Evolutionary conservation across 1,140 invertebrate genomes (phyloP).

Genomic region (Pseudomyrmex flavicornis): DNA sequence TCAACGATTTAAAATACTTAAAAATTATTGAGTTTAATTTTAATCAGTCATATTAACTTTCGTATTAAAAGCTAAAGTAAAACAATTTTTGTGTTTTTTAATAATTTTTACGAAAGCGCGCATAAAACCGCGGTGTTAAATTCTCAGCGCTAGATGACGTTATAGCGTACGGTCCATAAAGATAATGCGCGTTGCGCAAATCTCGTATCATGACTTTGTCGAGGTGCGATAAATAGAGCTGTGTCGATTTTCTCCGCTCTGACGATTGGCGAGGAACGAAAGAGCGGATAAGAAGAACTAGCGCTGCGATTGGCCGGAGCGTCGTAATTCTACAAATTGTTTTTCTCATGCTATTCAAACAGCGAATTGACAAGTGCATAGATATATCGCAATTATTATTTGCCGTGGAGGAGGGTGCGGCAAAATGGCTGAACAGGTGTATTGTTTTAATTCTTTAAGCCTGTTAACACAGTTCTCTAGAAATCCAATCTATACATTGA

Average conservation of each 20-base stretch:
- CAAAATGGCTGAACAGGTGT: constrained; percentile 38
- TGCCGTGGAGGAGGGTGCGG: constrained; percentile 11
- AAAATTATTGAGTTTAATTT: too few species aligned
- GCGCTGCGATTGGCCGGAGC: background rate
- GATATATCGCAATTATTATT: constrained; percentile 12
- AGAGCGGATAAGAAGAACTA: background rate
- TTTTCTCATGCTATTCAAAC: constrained; percentile 17
- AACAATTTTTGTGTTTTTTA: background rate
- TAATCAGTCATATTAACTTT: too few species aligned
- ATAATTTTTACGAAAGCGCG: background rate
- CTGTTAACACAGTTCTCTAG: constrained; percentile 1
- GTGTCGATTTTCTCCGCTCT: constrained; percentile 32
- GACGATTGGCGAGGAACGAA: background rate
- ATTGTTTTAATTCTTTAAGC: constrained; percentile 8
- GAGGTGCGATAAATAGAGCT: constrained; percentile 44
- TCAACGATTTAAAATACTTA: too few species aligned
- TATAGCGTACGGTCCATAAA: constrained; percentile 33
- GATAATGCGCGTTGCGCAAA: constrained; percentile 55
- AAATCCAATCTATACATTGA: constrained; percentile 3
- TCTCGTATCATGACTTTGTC: constrained; percentile 29
- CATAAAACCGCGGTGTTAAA: constrained; percentile 3
- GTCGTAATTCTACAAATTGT: constrained; percentile 16
- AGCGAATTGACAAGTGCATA: constrained; percentile 43
- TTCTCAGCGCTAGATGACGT: constrained; percentile 4
- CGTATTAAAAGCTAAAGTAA: background rate